Percentiles rank a stretch among this genome's conserved stretches.
Conservation (phyloP, 2,113 vertebrate genomes). For the Nerophis lumbriciformis region DNA sequence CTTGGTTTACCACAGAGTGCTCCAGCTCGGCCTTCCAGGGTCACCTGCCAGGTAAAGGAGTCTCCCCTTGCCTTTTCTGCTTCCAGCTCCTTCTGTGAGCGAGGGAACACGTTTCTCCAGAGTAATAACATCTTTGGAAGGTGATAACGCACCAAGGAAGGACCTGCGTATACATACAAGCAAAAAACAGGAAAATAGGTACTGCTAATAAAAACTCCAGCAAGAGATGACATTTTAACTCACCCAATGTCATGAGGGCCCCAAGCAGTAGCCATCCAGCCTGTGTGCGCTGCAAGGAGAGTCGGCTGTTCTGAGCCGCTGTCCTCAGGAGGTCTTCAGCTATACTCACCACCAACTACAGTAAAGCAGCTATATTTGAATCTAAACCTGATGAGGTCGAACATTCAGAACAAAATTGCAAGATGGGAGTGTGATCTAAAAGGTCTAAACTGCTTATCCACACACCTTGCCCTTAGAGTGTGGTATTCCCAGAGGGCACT, state of each 20-base stretch:
- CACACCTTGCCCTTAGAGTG: conserved; percentile 96
- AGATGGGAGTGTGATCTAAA: background rate
- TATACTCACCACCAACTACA: conserved; percentile 95
- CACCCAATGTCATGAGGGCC: conserved; percentile 97
- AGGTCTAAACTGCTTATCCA: background rate
- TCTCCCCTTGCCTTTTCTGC: conserved; percentile 96
- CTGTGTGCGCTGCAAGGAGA: conserved; percentile 94
- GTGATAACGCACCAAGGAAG: conserved; percentile 93
- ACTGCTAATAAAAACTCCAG: background rate
- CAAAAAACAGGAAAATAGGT: background rate
- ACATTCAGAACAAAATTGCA: background rate
- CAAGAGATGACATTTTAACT: conserved; percentile 10
- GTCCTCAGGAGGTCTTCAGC: conserved; percentile 94
- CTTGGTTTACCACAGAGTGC: conserved; percentile 87
- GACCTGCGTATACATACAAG: conserved; percentile 67
- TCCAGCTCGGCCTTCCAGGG: conserved; percentile 92
- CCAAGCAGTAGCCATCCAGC: conserved; percentile 96
- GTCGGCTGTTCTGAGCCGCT: conserved; percentile 92
- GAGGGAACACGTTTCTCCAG: conserved; percentile 96
- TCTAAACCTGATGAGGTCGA: background rate
- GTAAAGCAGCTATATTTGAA: background rate
- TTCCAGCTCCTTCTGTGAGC: conserved; percentile 94
- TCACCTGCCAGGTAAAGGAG: conserved; percentile 98
- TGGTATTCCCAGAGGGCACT: conserved; percentile 94
- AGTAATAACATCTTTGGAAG: conserved; percentile 96